Percentiles rank a stretch among this genome's conserved stretches.
Evolutionary conservation across 1,140 invertebrate genomes (phyloP).

Genomic region (Bombus affinis): DNA sequence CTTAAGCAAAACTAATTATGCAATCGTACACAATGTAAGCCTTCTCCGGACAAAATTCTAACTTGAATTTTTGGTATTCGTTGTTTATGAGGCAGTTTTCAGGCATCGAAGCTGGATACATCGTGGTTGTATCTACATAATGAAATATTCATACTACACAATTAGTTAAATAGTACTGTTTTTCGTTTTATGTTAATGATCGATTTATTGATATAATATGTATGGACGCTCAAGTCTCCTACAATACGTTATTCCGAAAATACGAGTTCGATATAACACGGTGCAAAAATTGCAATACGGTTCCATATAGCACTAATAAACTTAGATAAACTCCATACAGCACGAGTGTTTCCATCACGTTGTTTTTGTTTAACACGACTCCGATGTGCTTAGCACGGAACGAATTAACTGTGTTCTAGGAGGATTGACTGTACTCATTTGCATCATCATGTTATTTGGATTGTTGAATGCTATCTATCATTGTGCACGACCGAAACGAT

Average conservation of each 20-base stretch:
- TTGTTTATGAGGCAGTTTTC: neutral
- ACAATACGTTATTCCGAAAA: too few relatives aligned
- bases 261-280: too few relatives aligned
- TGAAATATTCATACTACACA: constrained; percentile 18
- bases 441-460: neutral
- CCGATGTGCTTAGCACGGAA: too few relatives aligned
- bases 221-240: too few relatives aligned
- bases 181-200: neutral
- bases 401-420: too few relatives aligned
- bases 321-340: too few relatives aligned
- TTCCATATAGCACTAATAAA: too few relatives aligned
- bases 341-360: too few relatives aligned
- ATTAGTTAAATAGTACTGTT: neutral
- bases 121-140: neutral
- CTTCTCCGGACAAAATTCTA: neutral
- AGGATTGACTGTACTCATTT: too few relatives aligned
- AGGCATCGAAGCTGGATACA: neutral
- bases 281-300: too few relatives aligned
- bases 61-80: constrained; percentile 6
- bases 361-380: too few relatives aligned
- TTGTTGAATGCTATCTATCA: neutral
- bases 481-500: neutral
- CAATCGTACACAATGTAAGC: neutral
- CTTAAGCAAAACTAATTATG: neutral
- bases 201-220: neutral